These are phyloP conservation scores for Rhopilema esculentum DNA, from an alignment of 30 jellyfish, hydroid and myxozoan genomes.

Conservation along the genomic window DNA sequence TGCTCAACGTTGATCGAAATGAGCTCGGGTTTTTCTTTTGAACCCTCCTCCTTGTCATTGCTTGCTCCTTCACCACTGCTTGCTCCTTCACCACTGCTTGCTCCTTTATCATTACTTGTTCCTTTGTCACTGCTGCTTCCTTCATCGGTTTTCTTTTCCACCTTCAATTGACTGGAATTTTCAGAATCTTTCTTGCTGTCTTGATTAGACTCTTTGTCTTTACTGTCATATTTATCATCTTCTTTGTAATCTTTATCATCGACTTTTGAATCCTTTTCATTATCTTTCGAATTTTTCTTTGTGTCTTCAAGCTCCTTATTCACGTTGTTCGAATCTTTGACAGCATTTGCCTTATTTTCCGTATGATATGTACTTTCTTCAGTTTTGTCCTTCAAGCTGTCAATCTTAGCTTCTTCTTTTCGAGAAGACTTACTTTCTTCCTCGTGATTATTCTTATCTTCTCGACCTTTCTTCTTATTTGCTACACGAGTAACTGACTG, in stretches of 20 bases:
- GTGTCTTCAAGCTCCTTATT: neutral
- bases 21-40: neutral
- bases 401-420: neutral
- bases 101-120: neutral
- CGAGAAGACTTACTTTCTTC: neutral
- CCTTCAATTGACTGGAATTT: too few relatives aligned
- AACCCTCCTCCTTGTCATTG: neutral
- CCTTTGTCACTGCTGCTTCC: neutral
- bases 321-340: neutral
- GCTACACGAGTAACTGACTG: neutral
- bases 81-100: neutral
- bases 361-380: neutral
- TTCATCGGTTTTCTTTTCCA: too few relatives aligned
- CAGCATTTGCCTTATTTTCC: neutral
- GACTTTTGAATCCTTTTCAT: neutral
- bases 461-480: neutral
- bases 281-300: slow-evolving; percentile 1
- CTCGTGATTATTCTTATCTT: neutral
- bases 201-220: neutral
- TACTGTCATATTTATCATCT: neutral
- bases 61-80: neutral
- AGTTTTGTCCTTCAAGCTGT: neutral
- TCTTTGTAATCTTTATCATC: neutral
- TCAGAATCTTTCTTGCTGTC: neutral
- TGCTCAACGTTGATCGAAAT: slow-evolving; percentile 29